phyloP scores from a whole-genome alignment of 2,888 invertebrate genomes.

The Catocala fraxini region DNA sequence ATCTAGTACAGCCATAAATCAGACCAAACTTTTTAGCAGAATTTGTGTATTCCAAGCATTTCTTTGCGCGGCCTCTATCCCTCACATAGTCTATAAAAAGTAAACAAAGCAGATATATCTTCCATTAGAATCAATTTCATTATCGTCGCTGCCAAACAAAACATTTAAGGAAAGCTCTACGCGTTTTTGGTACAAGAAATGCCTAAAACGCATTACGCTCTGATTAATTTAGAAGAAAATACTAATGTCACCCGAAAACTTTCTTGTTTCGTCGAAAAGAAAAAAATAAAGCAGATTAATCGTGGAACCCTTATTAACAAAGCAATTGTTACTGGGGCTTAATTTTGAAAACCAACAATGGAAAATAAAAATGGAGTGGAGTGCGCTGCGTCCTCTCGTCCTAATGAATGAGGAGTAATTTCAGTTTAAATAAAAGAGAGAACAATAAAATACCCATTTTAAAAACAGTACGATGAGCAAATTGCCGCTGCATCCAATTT shows the following conservation, averaged over 20 bases:
- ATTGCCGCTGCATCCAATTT: conserved; percentile 79
- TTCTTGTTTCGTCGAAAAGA: conserved; percentile 62
- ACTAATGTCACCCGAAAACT: conserved; percentile 58
- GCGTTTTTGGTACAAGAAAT: conserved; percentile 29
- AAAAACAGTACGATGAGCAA: conserved; percentile 80
- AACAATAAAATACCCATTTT: conserved; percentile 83
- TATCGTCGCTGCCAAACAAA: conserved; percentile 44
- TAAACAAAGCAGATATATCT: conserved; percentile 29
- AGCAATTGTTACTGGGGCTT: conserved; percentile 83
- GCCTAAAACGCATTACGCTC: conserved; percentile 47
- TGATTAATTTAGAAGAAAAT: conserved; percentile 58
- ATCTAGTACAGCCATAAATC: no score
- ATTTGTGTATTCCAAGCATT: conserved; percentile 1
- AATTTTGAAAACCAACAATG: conserved; percentile 86
- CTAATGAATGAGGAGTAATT: conserved; percentile 86
- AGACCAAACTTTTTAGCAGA: no score
- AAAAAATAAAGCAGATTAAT: conserved; percentile 73
- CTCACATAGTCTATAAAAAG: conserved; percentile 24
- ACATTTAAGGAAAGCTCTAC: conserved; percentile 33
- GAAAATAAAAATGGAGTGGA: conserved; percentile 81
- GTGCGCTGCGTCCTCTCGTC: conserved; percentile 74
- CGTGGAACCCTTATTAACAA: conserved; percentile 80
- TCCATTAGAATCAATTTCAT: conserved; percentile 51
- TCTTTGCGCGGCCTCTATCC: conserved; percentile 5
- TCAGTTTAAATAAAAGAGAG: conserved; percentile 83